phyloP scores from a whole-genome alignment of 2,113 vertebrate species.

The Nesogale talazaci region DNA sequence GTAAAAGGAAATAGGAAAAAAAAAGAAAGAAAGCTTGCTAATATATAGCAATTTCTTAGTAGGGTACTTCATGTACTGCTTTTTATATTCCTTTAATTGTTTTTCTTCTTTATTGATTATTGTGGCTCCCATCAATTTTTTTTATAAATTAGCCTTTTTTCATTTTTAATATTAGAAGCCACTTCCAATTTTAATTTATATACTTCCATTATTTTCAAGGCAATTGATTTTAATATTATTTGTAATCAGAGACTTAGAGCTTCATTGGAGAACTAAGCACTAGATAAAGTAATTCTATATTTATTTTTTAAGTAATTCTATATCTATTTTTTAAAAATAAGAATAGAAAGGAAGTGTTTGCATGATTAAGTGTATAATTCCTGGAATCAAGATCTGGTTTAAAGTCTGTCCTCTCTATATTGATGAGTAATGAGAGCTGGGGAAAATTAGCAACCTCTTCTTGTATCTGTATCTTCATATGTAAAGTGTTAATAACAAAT shows the following conservation, averaged over 20 bases:
- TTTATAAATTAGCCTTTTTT: background rate
- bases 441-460: conserved; percentile 9
- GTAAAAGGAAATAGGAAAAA: too few species aligned
- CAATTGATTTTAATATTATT: background rate
- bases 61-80: background rate
- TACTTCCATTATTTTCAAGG: conserved; percentile 42
- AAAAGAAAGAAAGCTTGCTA: conserved; percentile 12
- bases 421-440: background rate
- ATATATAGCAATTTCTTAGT: background rate
- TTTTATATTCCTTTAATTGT: conserved; percentile 10
- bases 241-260: conserved; percentile 34
- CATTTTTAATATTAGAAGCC: background rate
- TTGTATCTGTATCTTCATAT: conserved; percentile 41
- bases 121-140: conserved; percentile 1
- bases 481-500: conserved; percentile 31
- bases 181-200: conserved; percentile 40
- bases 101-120: conserved; percentile 31
- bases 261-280: conserved; percentile 23
- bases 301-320: conserved; percentile 12
- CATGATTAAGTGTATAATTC: conserved; percentile 48
- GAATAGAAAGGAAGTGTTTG: background rate
- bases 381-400: conserved; percentile 33
- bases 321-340: conserved; percentile 18
- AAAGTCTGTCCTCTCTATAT: background rate
- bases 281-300: conserved; percentile 17